These are phyloP conservation scores for Poeciliopsis presidionis DNA, from an alignment of 2,797 vertebrate genomes.

Conservation along the genomic window DNA sequence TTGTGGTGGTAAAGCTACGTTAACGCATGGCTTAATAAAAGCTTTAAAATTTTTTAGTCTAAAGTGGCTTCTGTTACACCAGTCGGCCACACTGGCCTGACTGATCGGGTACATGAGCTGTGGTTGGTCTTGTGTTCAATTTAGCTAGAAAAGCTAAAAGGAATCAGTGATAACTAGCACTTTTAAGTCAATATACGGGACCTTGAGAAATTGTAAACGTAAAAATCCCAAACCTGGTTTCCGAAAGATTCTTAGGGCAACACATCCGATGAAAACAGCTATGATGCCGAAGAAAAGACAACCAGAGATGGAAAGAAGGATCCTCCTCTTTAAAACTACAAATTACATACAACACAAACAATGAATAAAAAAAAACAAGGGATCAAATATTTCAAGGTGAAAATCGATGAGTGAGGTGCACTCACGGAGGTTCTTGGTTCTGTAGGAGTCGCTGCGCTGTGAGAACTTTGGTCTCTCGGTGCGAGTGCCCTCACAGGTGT, in stretches of 20 bases:
- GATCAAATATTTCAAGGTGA: not conserved
- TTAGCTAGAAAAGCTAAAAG: not conserved
- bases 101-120: too few species aligned
- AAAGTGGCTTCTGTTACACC: too few species aligned
- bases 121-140: too few species aligned
- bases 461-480: constrained; percentile 60
- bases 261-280: constrained; percentile 62
- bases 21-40: too few species aligned
- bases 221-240: constrained; percentile 66
- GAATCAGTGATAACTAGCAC: not conserved
- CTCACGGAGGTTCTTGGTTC: constrained; percentile 79
- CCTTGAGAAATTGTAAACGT: not conserved
- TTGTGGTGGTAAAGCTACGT: not conserved
- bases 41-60: too few species aligned
- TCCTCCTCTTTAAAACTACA: constrained; percentile 79
- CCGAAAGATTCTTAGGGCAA: constrained; percentile 54
- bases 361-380: constrained; percentile 1
- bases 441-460: constrained; percentile 43
- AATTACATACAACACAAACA: constrained; percentile 5
- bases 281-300: constrained; percentile 72
- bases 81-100: too few species aligned
- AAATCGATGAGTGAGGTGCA: constrained; percentile 8
- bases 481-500: constrained; percentile 70
- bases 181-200: not conserved
- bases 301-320: constrained; percentile 80